phyloP scores from a whole-genome alignment of 1,140 invertebrate species.

The Tetraneura akinire region DNA sequence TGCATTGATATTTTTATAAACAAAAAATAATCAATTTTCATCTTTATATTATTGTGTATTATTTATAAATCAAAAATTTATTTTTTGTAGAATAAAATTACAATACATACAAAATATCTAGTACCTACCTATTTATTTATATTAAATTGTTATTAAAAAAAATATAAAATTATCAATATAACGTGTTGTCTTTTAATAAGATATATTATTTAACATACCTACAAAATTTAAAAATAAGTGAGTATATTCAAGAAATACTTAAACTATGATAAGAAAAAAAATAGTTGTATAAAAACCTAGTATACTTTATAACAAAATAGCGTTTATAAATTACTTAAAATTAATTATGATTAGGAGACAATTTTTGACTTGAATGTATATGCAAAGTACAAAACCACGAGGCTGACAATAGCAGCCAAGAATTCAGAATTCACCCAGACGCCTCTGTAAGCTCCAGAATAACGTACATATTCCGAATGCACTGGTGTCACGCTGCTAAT shows the following conservation, averaged over 20 bases:
- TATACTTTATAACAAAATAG: constrained; percentile 21
- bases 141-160: no score
- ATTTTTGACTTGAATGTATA: constrained; percentile 82
- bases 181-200: no score
- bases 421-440: constrained; percentile 92
- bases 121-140: no score
- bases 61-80: no score
- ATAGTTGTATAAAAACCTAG: not conserved
- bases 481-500: constrained; percentile 71
- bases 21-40: not conserved
- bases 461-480: constrained; percentile 73
- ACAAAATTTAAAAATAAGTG: no score
- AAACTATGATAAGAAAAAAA: no score
- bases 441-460: constrained; percentile 85
- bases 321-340: not conserved
- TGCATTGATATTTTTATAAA: constrained; percentile 24
- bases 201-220: no score
- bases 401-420: constrained; percentile 75
- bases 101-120: no score
- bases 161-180: no score
- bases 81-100: constrained; percentile 30
- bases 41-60: no score
- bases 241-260: no score
- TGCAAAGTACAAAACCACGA: constrained; percentile 83
- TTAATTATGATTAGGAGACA: constrained; percentile 61